phyloP scores from a whole-genome alignment of 2,888 invertebrate genomes.

The Cactoblastis cactorum region DNA sequence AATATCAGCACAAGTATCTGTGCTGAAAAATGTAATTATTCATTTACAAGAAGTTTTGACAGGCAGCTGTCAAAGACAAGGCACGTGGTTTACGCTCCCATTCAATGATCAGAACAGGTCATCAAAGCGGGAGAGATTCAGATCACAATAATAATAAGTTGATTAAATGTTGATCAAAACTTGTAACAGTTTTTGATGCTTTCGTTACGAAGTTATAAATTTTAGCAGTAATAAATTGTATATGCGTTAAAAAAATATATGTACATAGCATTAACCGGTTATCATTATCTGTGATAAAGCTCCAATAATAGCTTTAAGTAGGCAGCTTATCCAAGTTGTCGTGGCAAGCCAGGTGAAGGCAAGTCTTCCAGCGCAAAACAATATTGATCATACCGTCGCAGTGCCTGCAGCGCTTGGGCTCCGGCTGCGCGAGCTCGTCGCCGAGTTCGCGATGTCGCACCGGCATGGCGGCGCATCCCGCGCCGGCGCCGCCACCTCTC shows the following conservation, averaged over 20 bases:
- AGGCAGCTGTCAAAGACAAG: constrained; percentile 6
- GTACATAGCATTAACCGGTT: background rate
- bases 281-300: background rate
- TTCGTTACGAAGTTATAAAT: too few species aligned
- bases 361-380: constrained; percentile 37
- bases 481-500: constrained; percentile 72
- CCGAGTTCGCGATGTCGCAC: constrained; percentile 79
- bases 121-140: constrained; percentile 25
- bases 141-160: constrained; percentile 12
- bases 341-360: constrained; percentile 20
- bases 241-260: too few species aligned
- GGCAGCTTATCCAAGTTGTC: constrained; percentile 18
- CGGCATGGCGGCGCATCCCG: constrained; percentile 80
- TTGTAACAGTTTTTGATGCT: background rate
- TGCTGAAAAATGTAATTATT: constrained; percentile 1
- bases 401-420: constrained; percentile 95
- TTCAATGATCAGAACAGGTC: background rate
- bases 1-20: background rate
- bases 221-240: too few species aligned
- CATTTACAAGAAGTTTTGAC: constrained; percentile 3
- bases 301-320: background rate
- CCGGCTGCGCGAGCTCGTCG: constrained; percentile 82
- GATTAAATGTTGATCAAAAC: background rate
- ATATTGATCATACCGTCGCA: constrained; percentile 86
- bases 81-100: constrained; percentile 1